phyloP scores from a whole-genome alignment of 2,113 vertebrate genomes.

The Sinocyclocheilus rhinocerous region DNA sequence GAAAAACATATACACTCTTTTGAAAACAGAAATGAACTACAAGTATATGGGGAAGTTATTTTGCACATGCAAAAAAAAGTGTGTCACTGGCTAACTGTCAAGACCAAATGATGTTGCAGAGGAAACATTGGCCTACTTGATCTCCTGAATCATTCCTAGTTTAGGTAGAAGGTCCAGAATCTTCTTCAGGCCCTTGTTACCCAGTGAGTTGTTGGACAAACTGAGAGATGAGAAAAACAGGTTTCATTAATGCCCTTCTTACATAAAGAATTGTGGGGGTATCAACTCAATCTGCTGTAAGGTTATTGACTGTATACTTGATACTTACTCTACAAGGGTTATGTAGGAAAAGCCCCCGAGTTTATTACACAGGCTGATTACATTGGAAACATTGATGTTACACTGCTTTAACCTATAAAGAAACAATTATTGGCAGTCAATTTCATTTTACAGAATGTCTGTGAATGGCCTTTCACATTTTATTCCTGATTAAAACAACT shows the following conservation, averaged over 20 bases:
- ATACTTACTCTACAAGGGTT: slow-evolving; percentile 71
- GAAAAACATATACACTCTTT: not conserved
- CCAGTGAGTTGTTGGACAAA: slow-evolving; percentile 80
- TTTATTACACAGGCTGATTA: slow-evolving; percentile 61
- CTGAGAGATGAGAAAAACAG: slow-evolving; percentile 62
- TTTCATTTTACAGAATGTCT: not conserved
- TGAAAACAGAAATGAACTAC: slow-evolving; percentile 9
- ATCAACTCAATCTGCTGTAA: not conserved
- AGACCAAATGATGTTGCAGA: not conserved
- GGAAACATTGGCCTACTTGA: slow-evolving; percentile 71
- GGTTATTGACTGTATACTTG: not conserved
- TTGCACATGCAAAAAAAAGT: not conserved
- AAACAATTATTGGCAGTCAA: not conserved
- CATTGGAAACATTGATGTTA: slow-evolving; percentile 59
- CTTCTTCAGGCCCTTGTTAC: slow-evolving; percentile 72
- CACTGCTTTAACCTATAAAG: slow-evolving; percentile 67
- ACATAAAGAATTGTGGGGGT: not conserved
- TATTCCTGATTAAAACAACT: not conserved
- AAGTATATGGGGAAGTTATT: not conserved
- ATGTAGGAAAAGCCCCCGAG: slow-evolving; percentile 58
- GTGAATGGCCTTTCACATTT: not conserved
- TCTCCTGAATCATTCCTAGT: slow-evolving; percentile 69
- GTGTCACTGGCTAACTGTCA: not conserved
- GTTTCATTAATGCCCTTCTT: not conserved
- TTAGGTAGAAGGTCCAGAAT: slow-evolving; percentile 72